Base-by-base conservation (phyloP, 2,113 vertebrate genomes). In the Synchiropus splendidus region DNA sequence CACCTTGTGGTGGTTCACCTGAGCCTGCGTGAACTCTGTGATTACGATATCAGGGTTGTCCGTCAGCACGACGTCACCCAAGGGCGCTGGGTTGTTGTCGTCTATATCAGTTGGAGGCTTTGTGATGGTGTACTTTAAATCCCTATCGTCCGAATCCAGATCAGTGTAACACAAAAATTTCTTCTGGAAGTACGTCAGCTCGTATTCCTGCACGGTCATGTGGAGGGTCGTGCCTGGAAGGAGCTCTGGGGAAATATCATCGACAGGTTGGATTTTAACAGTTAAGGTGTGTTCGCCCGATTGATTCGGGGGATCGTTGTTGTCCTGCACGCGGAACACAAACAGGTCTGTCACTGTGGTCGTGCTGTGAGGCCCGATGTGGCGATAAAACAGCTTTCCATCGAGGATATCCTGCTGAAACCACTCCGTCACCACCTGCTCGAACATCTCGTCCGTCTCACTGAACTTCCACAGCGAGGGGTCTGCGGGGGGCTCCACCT, bases 1-100 rank as follows among this genome's bases (percentile, higher is more conserved):
- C 67, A 98, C 90, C 77, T 98, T 98, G 69, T 94, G 93, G 58
- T 98, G 94, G 67, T 98, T 97, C 61, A 98, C 73, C 79, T 98
- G 94, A 13, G 94, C 92, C 71, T 98, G 94, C 16, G 92, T 97
- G 70, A 98, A 98, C 59, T 89, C 93, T 1, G 63, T 84, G 47
- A 97, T 85, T 48, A 85, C 69, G 2, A 80, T 79, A 9, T 87
- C 83, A 36, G 90, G 88, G 44, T 78, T 84, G 37, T 97, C 92
- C 0, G 89, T 91, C 54, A 98, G 74, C 51, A 97, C 91, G 0
- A 97, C 78, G 14, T 86, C 79, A 40, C 91, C 91, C 17, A 92
- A 83, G 0, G 59, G 51, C 0, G 75, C 78, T 0, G 83, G 77
- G 48, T 88, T 90, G 72, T 94, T 95, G 45, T 89, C 87, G 51